phyloP scores from a whole-genome alignment of 2,888 invertebrate genomes.

The Tetranychus piercei region DNA sequence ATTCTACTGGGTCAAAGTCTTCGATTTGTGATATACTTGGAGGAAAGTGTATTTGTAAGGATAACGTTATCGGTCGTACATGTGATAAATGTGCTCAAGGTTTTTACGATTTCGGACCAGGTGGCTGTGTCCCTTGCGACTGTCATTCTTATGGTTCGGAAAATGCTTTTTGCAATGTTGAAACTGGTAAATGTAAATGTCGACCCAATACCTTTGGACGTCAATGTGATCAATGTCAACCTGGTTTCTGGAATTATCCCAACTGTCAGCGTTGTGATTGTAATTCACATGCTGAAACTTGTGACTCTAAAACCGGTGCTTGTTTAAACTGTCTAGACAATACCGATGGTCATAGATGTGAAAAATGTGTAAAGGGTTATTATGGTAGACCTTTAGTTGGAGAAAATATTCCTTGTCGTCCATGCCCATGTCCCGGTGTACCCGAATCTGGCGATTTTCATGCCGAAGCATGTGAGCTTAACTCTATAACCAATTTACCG shows the following conservation, averaged over 20 bases:
- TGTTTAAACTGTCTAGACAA: slow-evolving; percentile 70
- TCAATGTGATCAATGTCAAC: slow-evolving; percentile 83
- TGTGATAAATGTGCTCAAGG: slow-evolving; percentile 84
- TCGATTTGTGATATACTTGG: slow-evolving; percentile 65
- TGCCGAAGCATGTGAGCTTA: slow-evolving; percentile 69
- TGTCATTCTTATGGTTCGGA: slow-evolving; percentile 89
- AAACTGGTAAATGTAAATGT: slow-evolving; percentile 67
- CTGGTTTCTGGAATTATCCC: slow-evolving; percentile 93
- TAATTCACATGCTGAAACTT: slow-evolving; percentile 84
- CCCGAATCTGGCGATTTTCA: slow-evolving; percentile 62
- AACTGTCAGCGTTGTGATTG: slow-evolving; percentile 83
- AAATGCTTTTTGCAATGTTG: slow-evolving; percentile 61
- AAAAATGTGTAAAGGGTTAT: slow-evolving; percentile 62
- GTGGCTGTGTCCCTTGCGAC: slow-evolving; percentile 83
- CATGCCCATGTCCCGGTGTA: slow-evolving; percentile 86
- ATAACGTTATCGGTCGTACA: slow-evolving; percentile 69
- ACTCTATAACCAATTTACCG: slow-evolving; percentile 67
- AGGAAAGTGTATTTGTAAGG: slow-evolving; percentile 72
- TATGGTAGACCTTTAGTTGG: slow-evolving; percentile 87
- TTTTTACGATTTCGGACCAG: slow-evolving; percentile 82
- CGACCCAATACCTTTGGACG: slow-evolving; percentile 79
- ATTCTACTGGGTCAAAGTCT: slow-evolving; percentile 79
- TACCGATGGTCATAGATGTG: slow-evolving; percentile 49
- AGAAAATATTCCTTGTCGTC: slow-evolving; percentile 55
- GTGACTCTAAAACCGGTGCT: slow-evolving; percentile 71